Evolutionary conservation across 2,888 invertebrate genomes (phyloP).

Genomic region (Imbricaverruca yamaguchii): DNA sequence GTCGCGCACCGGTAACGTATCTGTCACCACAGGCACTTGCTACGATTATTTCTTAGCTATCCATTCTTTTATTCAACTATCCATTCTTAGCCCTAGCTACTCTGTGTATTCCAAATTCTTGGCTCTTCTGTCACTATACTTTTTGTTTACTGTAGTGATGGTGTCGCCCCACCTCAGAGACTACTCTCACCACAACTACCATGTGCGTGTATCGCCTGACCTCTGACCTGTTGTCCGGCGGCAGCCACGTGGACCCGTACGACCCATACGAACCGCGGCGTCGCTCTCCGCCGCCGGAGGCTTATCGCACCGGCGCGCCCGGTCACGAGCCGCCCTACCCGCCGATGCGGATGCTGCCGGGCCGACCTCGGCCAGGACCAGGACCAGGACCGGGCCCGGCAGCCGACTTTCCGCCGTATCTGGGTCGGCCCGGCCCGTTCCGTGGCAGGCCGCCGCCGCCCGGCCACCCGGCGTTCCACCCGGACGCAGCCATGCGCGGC

Average conservation of each 20-base stretch:
- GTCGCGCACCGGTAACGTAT: too few relatives aligned
- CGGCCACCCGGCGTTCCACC: neutral
- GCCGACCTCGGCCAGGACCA: slow-evolving; percentile 32
- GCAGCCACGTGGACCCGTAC: neutral
- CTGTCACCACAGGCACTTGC: too few relatives aligned
- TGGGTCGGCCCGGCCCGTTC: neutral
- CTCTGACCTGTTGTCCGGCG: neutral
- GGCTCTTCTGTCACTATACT: too few relatives aligned
- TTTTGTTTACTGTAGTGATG: too few relatives aligned
- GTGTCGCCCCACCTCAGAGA: too few relatives aligned
- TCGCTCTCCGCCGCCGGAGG: slow-evolving; percentile 13
- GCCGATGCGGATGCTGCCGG: slow-evolving; percentile 1
- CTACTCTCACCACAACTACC: too few relatives aligned
- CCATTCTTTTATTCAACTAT: too few relatives aligned
- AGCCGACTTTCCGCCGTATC: neutral
- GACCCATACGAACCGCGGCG: slow-evolving; percentile 20
- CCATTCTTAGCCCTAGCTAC: too few relatives aligned
- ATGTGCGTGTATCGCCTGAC: neutral
- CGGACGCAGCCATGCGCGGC: slow-evolving; percentile 24
- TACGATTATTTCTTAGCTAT: too few relatives aligned
- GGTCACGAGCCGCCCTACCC: slow-evolving; percentile 5
- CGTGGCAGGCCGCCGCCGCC: slow-evolving; percentile 24
- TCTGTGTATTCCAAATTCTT: too few relatives aligned
- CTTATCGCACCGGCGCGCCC: too few relatives aligned
- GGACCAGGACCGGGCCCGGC: neutral